Percentiles rank a stretch among this genome's conserved stretches.
These are phyloP conservation scores for Sprattus sprattus DNA, from an alignment of 2,113 vertebrate genomes.

Conservation along the genomic window DNA sequence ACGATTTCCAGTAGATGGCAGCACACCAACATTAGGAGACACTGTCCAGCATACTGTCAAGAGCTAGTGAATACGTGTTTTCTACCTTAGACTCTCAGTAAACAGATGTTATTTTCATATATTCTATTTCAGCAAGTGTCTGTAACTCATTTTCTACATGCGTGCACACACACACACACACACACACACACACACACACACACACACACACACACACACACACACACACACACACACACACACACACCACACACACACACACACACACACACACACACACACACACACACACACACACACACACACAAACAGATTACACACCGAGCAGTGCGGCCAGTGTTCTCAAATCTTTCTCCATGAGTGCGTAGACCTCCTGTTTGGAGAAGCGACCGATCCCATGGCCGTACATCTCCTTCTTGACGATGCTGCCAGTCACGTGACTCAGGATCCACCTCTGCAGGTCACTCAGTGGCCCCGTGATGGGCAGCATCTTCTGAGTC, in stretches of 20 bases:
- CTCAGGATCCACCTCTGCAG: conserved; percentile 90
- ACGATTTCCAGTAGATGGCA: background rate
- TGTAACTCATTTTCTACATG: background rate
- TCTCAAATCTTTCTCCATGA: conserved; percentile 98
- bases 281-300: background rate
- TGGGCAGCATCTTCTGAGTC: conserved; percentile 87
- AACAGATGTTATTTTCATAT: no score
- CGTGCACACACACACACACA: background rate
- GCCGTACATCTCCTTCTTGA: conserved; percentile 94
- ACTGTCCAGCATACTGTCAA: no score
- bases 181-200: background rate
- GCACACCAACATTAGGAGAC: background rate
- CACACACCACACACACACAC: background rate
- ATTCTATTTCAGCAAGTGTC: no score
- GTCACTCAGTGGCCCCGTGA: conserved; percentile 89
- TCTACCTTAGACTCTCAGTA: no score
- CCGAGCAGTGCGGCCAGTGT: conserved; percentile 90
- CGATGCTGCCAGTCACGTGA: conserved; percentile 89
- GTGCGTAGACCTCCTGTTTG: conserved; percentile 87
- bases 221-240: background rate
- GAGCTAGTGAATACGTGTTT: no score
- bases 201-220: background rate
- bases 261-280: background rate
- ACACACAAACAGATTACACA: conserved; percentile 54
- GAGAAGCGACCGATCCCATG: conserved; percentile 95